A percentile compares a stretch with the other conserved stretches of the same genome.
phyloP scores from a whole-genome alignment of 2,113 vertebrate genomes.

The Thinocorus orbignyianus region DNA sequence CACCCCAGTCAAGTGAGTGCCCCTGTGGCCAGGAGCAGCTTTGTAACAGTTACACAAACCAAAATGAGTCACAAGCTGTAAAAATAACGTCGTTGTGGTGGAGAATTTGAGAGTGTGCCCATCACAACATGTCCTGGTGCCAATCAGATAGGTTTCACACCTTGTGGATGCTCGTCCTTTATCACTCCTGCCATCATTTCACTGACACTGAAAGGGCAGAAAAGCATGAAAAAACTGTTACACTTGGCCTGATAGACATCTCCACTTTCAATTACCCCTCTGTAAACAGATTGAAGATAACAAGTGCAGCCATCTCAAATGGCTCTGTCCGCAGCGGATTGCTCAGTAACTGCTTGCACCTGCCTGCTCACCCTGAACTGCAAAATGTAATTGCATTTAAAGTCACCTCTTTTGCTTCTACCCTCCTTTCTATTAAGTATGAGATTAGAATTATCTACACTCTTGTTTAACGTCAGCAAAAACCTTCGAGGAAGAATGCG shows the following conservation, averaged over 20 bases:
- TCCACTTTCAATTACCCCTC: constrained; percentile 67
- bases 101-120: not conserved
- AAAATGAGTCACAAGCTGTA: not conserved
- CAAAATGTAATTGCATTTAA: not conserved
- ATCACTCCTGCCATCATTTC: not conserved
- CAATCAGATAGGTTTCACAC: constrained; percentile 52
- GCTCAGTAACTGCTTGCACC: not conserved
- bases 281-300: constrained; percentile 75
- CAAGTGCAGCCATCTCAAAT: constrained; percentile 6
- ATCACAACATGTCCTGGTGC: not conserved
- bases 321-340: not conserved
- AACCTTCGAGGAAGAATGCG: not conserved
- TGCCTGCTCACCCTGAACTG: not conserved
- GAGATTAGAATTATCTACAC: not conserved
- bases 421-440: not conserved
- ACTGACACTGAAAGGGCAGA: constrained; percentile 51
- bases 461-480: not conserved
- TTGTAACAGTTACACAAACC: not conserved
- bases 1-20: rapidly evolving
- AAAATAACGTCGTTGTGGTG: not conserved
- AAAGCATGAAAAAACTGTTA: constrained; percentile 70
- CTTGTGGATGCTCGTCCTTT: not conserved
- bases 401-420: not conserved
- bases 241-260: constrained; percentile 70
- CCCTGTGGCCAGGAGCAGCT: not conserved